These are phyloP conservation scores for Grantiella picta DNA, from an alignment of 2,113 vertebrate species.

Conservation along the genomic window DNA sequence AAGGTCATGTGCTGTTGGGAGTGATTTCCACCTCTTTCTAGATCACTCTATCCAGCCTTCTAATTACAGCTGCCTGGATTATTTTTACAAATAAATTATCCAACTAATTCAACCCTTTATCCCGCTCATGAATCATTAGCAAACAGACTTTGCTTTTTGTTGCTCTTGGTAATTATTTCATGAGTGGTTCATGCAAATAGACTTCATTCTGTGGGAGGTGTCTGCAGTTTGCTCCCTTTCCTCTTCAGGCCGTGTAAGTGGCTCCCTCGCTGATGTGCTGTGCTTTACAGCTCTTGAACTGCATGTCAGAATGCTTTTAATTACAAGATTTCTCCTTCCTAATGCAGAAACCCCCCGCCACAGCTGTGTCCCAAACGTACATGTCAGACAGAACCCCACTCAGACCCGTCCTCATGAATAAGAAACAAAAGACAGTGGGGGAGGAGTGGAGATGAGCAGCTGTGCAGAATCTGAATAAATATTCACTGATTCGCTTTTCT, in stretches of 20 bases:
- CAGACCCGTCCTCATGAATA: constrained; percentile 45
- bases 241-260: neutral
- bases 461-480: constrained; percentile 55
- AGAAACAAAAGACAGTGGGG: constrained; percentile 46
- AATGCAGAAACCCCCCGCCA: neutral
- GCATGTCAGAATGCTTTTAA: constrained; percentile 15
- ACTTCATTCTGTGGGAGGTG: constrained; percentile 7
- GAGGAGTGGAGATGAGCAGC: constrained; percentile 45
- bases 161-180: constrained; percentile 57
- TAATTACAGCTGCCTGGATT: constrained; percentile 56
- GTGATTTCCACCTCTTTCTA: neutral
- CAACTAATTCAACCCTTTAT: constrained; percentile 55
- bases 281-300: constrained; percentile 14
- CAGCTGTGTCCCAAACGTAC: constrained; percentile 50
- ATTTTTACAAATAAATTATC: constrained; percentile 63
- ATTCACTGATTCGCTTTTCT: constrained; percentile 33
- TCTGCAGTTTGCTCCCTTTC: constrained; percentile 4
- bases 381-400: constrained; percentile 43
- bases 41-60: constrained; percentile 14
- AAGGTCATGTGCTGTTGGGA: neutral
- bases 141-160: constrained; percentile 58
- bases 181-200: constrained; percentile 62
- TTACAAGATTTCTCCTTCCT: constrained; percentile 3
- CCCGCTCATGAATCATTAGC: constrained; percentile 56
- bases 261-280: neutral